Evolutionary conservation across 1,140 invertebrate genomes (phyloP), one percentile per base, ranked within the genome.

Genomic region (Eumaeus atala): DNA sequence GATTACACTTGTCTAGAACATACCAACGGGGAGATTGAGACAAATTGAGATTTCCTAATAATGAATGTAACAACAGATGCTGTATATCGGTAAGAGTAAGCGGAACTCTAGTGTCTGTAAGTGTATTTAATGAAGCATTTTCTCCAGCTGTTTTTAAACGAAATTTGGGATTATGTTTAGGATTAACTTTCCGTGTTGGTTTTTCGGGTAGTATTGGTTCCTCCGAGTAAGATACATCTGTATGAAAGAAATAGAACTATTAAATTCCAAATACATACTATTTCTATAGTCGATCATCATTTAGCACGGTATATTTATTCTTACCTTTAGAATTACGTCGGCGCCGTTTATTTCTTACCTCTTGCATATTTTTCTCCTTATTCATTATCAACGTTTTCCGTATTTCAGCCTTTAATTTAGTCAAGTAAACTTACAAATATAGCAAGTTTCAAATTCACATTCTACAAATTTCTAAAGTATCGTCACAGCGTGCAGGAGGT

Each of bases 41-140:
- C 16, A 92, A 91, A 44, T 93, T 92, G 35, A 91, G 81, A 64
- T 93, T 90, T 5, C 92, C 93, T 48, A 94, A 85, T 53, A 95
- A 76, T 1, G 94, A 93, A 77, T 92, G 93, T 66, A 96, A 81
- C 4, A 97, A 69, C 48, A 97, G 87, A 87, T 96, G 92, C 76
- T 96, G 95, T 54, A 97, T 76, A 77, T 97, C 95, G 38, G 91
- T 91, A 0, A 96, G 85, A 72, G 95, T 93, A 60, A 97, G 87
- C 8, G 95, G 95, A 47, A 93, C 90, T 61, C 94, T 88, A 48
- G 90, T 84, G 49, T 90, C 74, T 28, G 75, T 62, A 33, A 88
- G 74, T 21, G 84, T 72, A 44, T 77, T 73, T 56, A 94, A 73
- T 42, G 83, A 89, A 48, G 93, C 92, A 67, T 84, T 88, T 67